Evolutionary conservation across 2,888 invertebrate genomes (phyloP), one percentile per base, ranked within the genome.

Genomic region (Watsonalla cultraria): DNA sequence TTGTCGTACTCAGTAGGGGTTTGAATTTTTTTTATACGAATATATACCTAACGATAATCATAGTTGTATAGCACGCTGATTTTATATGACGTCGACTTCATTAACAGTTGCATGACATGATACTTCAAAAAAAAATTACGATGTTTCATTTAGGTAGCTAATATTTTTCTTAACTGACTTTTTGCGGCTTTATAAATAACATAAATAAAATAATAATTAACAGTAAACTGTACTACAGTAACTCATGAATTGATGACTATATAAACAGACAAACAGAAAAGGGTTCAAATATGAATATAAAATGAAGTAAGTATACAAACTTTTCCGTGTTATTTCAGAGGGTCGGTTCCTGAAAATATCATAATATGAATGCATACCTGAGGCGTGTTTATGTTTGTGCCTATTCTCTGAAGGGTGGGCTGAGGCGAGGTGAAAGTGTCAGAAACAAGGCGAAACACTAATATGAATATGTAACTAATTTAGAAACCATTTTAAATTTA

Each of bases 321-420:
- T 64, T 61, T 59, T 48, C 53, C 54, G 47, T 73, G 69, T 72
- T 74, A 67, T 74, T 73, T 58, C 57, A 66, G 62, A 64, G 70
- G 66, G 66, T 60, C 53, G 59, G 52, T 42, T 59, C 58, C 46
- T 52, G 64, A 65, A 24, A 68, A 62, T 60, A 68, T 50, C 37
- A 55, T 56, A 57, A 58, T 54, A 55, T 57, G 56, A 51, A 57
- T 51, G 50, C 37, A 13, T 49, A 49, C 49, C 49, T 49, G 49
- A 8, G 37, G 37, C 49, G 49, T 37, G 49, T 37, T 49, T 9
- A 42, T 42, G 42, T 42, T 42, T 37, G 37, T 37, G 9, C 37
- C 14, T 48, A 35, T 13, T 49, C 15, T 37, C 37, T 39, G 14
- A 7, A 35, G 5, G 37, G 39, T 9, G 14, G 5, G 13, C 13